Percentiles rank a stretch among this genome's conserved stretches.
phyloP scores from a whole-genome alignment of 2,888 invertebrate species.

The Carabus problematicus region DNA sequence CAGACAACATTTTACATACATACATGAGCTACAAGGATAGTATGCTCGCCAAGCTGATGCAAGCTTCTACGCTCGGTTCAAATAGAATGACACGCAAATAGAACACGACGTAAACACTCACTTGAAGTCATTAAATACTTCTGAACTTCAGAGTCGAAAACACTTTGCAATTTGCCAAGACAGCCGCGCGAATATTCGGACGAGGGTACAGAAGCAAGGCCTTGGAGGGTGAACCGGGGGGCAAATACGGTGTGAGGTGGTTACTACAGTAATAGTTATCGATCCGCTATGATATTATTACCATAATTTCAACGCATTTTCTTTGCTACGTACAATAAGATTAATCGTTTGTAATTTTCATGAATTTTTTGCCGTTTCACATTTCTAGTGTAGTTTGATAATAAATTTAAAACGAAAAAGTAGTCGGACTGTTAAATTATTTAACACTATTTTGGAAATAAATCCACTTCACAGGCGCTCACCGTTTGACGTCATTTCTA shows the following conservation, averaged over 20 bases:
- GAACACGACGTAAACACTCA: not conserved
- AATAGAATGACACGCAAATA: too few species aligned
- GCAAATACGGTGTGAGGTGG: too few species aligned
- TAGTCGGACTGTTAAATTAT: too few species aligned
- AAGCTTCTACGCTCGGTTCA: too few species aligned
- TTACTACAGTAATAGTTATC: conserved; percentile 30
- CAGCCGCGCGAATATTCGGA: too few species aligned
- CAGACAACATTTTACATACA: too few species aligned
- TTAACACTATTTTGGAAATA: too few species aligned
- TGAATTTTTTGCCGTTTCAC: conserved; percentile 25
- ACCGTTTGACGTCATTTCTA: not conserved
- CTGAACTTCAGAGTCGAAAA: not conserved
- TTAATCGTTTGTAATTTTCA: conserved; percentile 36
- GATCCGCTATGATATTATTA: conserved; percentile 32
- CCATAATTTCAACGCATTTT: conserved; percentile 19
- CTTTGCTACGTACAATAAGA: not conserved
- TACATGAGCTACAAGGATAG: too few species aligned
- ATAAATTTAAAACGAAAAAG: too few species aligned
- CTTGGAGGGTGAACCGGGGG: conserved; percentile 3
- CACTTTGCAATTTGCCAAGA: too few species aligned
- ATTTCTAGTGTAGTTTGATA: not conserved
- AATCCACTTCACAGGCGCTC: not conserved
- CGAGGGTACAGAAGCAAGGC: too few species aligned
- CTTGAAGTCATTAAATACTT: conserved; percentile 9
- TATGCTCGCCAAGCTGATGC: too few species aligned